These are phyloP conservation scores for Synanthedon myopaeformis DNA, from an alignment of 2,888 invertebrate species.

Conservation along the genomic window DNA sequence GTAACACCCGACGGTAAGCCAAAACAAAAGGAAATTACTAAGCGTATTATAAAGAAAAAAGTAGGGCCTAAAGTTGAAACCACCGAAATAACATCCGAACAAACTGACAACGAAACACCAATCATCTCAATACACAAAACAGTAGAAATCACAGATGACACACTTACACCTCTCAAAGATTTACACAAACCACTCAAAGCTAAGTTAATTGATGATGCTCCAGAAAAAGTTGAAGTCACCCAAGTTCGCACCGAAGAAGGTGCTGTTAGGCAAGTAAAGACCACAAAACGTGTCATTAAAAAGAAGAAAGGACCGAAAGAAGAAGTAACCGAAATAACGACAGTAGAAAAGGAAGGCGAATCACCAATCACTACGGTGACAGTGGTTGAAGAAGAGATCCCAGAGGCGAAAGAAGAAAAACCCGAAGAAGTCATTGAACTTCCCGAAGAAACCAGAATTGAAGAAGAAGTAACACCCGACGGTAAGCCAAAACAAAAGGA, in stretches of 20 bases:
- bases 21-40: slow-evolving; percentile 18
- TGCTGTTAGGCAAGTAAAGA: slow-evolving; percentile 27
- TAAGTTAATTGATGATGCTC: slow-evolving; percentile 17
- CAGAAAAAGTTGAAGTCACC: slow-evolving; percentile 37
- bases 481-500: slow-evolving; percentile 15
- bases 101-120: slow-evolving; percentile 23
- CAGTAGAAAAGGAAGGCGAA: slow-evolving; percentile 20
- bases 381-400: slow-evolving; percentile 13
- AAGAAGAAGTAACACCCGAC: slow-evolving; percentile 7
- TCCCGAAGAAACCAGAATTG: slow-evolving; percentile 12
- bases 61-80: slow-evolving; percentile 34
- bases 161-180: slow-evolving; percentile 10
- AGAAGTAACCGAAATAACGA: slow-evolving; percentile 45
- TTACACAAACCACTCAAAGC: slow-evolving; percentile 9
- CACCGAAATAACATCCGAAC: slow-evolving; percentile 32
- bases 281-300: slow-evolving; percentile 18
- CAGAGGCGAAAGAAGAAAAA: slow-evolving; percentile 29
- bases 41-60: slow-evolving; percentile 27
- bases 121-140: slow-evolving; percentile 10
- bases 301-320: slow-evolving; percentile 28
- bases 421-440: slow-evolving; percentile 18
- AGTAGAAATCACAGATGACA: slow-evolving; percentile 9
- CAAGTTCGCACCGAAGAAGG: slow-evolving; percentile 37
- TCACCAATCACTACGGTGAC: slow-evolving; percentile 20
- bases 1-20: too few relatives aligned